phyloP scores from a whole-genome alignment of 2,113 vertebrate species.

The Pseudonaja textilis region DNA sequence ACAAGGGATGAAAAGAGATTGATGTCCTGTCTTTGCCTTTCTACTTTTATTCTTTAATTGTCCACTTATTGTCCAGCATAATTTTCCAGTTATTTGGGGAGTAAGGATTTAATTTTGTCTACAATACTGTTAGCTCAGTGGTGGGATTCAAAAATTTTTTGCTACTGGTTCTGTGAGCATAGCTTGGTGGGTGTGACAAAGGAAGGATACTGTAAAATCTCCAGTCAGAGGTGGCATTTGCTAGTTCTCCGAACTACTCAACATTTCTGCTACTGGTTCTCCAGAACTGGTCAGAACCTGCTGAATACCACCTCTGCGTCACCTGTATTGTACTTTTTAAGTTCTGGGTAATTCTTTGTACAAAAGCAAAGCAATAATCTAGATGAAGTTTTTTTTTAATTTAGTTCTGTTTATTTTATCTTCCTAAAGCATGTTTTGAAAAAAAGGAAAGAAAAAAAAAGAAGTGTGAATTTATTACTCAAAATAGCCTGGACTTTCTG shows the following conservation, averaged over 20 bases:
- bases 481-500: background rate
- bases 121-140: background rate
- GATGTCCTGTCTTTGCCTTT: background rate
- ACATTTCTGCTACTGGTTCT: no score
- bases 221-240: no score
- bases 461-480: background rate
- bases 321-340: background rate
- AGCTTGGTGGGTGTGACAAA: no score
- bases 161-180: no score
- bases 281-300: no score
- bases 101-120: background rate
- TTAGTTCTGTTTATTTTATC: background rate
- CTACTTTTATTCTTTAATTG: background rate
- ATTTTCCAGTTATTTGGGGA: background rate
- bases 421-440: background rate
- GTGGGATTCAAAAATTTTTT: no score
- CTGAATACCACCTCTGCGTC: no score
- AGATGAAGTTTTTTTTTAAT: background rate
- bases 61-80: background rate
- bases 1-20: background rate
- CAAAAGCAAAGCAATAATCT: background rate
- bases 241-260: no score
- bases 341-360: background rate
- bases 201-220: no score
- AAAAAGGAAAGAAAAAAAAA: background rate